Conservation (phyloP, 2,113 vertebrate species). For the Zosterops pallidus region DNA sequence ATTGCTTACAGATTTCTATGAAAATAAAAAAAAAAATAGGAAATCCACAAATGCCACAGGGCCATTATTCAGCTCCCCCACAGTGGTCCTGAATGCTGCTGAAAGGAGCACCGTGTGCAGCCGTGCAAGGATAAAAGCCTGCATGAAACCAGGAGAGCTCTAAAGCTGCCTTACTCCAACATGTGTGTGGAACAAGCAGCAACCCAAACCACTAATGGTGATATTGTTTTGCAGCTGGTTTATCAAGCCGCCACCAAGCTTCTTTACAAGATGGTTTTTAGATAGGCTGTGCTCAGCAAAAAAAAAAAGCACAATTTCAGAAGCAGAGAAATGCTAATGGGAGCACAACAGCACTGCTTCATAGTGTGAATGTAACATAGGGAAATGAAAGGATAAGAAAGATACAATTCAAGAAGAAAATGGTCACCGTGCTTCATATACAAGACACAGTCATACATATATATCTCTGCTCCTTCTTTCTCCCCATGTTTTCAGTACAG, state of each 20-base stretch:
- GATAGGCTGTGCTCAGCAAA: neutral
- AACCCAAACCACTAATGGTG: neutral
- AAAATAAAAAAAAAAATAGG: neutral
- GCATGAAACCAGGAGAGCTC: neutral
- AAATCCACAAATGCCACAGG: neutral
- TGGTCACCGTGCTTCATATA: neutral
- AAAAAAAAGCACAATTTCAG: neutral
- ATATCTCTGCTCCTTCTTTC: neutral
- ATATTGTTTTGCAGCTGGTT: neutral
- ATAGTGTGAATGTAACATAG: accelerated
- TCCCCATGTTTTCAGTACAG: neutral
- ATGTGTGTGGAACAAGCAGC: neutral
- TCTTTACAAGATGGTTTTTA: neutral
- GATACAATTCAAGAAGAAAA: neutral
- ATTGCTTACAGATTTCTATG: neutral
- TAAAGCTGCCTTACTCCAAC: neutral
- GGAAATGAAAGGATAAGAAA: neutral
- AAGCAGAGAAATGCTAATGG: neutral
- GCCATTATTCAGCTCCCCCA: conserved; percentile 4
- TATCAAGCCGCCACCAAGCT: neutral
- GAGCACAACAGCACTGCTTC: neutral
- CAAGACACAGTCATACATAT: neutral
- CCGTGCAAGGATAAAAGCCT: neutral
- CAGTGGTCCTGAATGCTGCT: neutral
- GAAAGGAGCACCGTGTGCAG: neutral